These are phyloP conservation scores for Fundulus diaphanus DNA, from an alignment of 2,797 vertebrate species.

Conservation along the genomic window DNA sequence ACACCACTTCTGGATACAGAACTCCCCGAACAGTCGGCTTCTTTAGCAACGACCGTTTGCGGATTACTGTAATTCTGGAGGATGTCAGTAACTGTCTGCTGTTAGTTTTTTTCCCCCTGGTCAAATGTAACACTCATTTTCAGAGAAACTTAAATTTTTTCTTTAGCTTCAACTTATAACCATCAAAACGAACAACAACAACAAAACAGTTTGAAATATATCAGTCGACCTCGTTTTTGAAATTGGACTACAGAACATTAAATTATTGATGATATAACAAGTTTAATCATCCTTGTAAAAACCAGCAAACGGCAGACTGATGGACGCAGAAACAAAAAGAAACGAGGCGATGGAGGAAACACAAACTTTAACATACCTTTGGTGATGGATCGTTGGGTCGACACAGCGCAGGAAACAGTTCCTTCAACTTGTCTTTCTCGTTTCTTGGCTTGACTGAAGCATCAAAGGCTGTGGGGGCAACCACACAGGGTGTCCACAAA, in stretches of 20 bases:
- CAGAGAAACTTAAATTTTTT: background rate
- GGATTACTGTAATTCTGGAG: no score
- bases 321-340: background rate
- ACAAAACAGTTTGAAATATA: background rate
- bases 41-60: background rate
- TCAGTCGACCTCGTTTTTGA: background rate
- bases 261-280: background rate
- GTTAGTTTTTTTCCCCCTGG: background rate
- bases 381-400: conserved; percentile 86
- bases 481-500: no score
- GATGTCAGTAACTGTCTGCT: no score
- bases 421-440: conserved; percentile 91
- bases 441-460: conserved; percentile 80
- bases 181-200: background rate
- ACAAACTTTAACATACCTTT: conserved; percentile 75
- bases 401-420: conserved; percentile 93
- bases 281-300: background rate
- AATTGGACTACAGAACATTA: background rate
- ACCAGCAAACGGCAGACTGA: background rate
- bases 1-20: no score
- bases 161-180: background rate
- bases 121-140: background rate
- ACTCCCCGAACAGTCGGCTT: background rate
- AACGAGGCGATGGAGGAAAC: background rate
- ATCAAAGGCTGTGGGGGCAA: conserved; percentile 66